Base-by-base conservation (phyloP, 2,888 invertebrate genomes). In the Machimus atricapillus region DNA sequence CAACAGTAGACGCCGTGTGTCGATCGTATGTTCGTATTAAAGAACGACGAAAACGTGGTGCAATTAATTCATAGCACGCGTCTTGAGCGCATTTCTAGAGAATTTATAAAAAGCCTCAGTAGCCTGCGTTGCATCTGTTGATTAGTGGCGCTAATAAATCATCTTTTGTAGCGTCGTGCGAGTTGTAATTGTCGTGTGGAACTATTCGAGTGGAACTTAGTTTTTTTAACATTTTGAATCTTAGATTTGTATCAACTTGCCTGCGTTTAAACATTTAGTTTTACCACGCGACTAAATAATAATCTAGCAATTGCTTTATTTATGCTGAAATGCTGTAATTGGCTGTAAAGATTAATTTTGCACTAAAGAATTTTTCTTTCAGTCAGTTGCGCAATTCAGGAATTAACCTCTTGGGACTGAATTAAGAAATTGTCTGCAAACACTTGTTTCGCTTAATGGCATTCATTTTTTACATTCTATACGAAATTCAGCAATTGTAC, bases 11-110 rank as follows among this genome's bases (percentile, higher is more conserved):
- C 12, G 66, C 1, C 27, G 23, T 9, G 66, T 66, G 66, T 66
- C 66, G 66, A 66, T 66, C 66, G 66, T 27, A 19, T 43, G 27
- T 12, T 4, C 23, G 66, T 40, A n/a, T 83, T 23, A 83, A 37
- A 40, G 43, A 66, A 12, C 6, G 40, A 37, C 34, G 19, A 40
- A 5, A 19, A 40, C 34, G 19, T 1, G 27, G 40, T 40, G 23
- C 14, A 52, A 31, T 56, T 87, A 81, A 81, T 86, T 37, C 87
- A 85, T 79, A 86, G 89, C 73, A 66, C 40, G 52, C 79, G 46
- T 43, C 56, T 66, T 52, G 43, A 56, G 66, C 23, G 16, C 73
- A 76, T 37, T 74, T 52, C 83, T 66, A 4, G 14, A 37, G 66
- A 83, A 83, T 31, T 66, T 66, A 83, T 52, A 83, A 83, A 83